phyloP scores from a whole-genome alignment of 2,113 vertebrate species.

The Tringa solitaria region DNA sequence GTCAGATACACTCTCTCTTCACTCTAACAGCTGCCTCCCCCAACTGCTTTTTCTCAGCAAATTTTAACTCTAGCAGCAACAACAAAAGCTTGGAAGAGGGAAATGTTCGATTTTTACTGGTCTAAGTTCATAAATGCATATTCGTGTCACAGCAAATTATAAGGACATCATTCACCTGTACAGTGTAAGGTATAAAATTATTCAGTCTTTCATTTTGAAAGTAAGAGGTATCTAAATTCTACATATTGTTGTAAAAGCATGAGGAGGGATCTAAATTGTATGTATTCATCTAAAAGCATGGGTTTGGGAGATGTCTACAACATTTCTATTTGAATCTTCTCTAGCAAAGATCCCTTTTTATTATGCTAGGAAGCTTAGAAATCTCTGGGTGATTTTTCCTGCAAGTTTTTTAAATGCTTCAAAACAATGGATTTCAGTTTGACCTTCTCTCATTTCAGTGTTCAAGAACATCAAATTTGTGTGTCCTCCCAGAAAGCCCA shows the following conservation, averaged over 20 bases:
- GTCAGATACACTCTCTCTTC: too few species aligned
- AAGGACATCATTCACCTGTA: background rate
- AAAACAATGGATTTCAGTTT: background rate
- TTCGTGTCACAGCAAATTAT: background rate
- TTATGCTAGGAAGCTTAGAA: background rate
- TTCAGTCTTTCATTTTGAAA: conserved; percentile 14
- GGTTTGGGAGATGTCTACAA: background rate
- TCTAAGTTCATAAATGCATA: background rate
- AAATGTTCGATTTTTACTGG: background rate
- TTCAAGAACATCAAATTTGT: background rate
- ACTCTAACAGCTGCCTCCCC: background rate
- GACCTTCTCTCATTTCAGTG: background rate
- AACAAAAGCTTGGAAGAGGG: background rate
- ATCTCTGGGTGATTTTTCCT: background rate
- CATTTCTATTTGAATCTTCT: background rate
- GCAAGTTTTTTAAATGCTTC: background rate
- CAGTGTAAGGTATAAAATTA: background rate
- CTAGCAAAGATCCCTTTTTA: background rate
- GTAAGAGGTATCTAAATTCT: conserved; percentile 25
- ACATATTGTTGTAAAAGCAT: background rate
- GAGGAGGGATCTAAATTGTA: background rate
- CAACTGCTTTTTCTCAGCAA: background rate
- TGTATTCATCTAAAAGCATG: background rate
- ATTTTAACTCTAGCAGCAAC: background rate
- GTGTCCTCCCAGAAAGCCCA: background rate